Conservation (phyloP, 2,888 invertebrate genomes). For the Hemithea aestivaria region DNA sequence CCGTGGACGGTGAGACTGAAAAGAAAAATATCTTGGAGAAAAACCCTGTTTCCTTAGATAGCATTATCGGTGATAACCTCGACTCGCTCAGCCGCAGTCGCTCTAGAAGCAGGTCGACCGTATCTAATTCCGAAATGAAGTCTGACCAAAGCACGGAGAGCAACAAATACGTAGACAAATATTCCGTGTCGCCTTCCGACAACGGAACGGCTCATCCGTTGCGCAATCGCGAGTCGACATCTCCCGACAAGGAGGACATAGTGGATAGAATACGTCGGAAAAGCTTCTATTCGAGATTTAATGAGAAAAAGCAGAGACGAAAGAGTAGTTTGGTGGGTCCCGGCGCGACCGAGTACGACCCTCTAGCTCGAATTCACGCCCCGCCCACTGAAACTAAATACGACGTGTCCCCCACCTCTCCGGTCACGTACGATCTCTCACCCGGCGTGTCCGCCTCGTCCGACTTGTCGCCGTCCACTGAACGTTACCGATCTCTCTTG, state of each 20-base stretch:
- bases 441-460: slow-evolving; percentile 62
- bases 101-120: slow-evolving; percentile 64
- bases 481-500: slow-evolving; percentile 64
- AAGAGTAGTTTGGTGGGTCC: slow-evolving; percentile 84
- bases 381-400: slow-evolving; percentile 52
- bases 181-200: slow-evolving; percentile 45
- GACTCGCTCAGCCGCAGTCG: slow-evolving; percentile 54
- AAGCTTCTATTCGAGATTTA: slow-evolving; percentile 93
- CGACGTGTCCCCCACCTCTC: slow-evolving; percentile 64
- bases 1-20: slow-evolving; percentile 55
- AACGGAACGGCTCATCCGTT: slow-evolving; percentile 48
- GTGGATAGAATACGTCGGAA: slow-evolving; percentile 92
- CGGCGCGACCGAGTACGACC: slow-evolving; percentile 78
- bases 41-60: slow-evolving; percentile 45
- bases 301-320: slow-evolving; percentile 87
- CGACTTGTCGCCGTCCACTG: slow-evolving; percentile 65
- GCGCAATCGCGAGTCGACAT: slow-evolving; percentile 66
- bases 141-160: slow-evolving; percentile 53
- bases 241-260: slow-evolving; percentile 84
- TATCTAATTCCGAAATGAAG: slow-evolving; percentile 74
- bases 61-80: slow-evolving; percentile 35
- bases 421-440: slow-evolving; percentile 59
- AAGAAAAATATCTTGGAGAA: slow-evolving; percentile 51
- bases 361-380: slow-evolving; percentile 65
- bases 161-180: slow-evolving; percentile 49